Evolutionary conservation across 2,888 invertebrate species (phyloP).

Genomic region (Drosophila diplacantha): DNA sequence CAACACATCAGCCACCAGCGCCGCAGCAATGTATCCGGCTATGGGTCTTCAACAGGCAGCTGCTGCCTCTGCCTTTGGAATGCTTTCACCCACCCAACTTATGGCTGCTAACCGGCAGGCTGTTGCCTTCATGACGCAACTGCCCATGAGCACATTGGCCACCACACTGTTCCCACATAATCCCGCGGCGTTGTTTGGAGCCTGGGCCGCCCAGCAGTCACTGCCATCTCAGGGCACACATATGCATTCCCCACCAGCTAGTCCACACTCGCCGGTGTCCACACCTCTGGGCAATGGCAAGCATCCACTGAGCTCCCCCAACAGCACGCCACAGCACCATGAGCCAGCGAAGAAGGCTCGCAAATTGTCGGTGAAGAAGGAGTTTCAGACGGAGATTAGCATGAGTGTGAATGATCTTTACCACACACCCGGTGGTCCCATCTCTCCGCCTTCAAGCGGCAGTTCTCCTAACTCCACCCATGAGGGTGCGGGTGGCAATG

Average conservation of each 20-base stretch:
- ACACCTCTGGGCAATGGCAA: conserved; percentile 49
- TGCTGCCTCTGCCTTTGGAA: conserved; percentile 77
- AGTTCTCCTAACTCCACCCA: conserved; percentile 79
- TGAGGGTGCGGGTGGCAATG: conserved; percentile 38
- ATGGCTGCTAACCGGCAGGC: conserved; percentile 76
- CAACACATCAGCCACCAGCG: conserved; percentile 68
- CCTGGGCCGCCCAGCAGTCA: conserved; percentile 72
- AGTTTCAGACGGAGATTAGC: conserved; percentile 74
- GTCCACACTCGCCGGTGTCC: conserved; percentile 74
- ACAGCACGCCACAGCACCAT: conserved; percentile 56
- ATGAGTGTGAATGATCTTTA: conserved; percentile 74
- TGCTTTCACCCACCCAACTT: conserved; percentile 76
- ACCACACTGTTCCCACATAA: conserved; percentile 77
- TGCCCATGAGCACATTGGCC: conserved; percentile 76
- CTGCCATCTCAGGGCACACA: conserved; percentile 61
- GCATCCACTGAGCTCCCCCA: conserved; percentile 64
- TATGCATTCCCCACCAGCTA: conserved; percentile 75
- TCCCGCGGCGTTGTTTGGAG: conserved; percentile 75
- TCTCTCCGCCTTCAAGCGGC: conserved; percentile 80
- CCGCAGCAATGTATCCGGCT: conserved; percentile 67
- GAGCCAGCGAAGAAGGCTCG: conserved; percentile 73
- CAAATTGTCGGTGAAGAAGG: conserved; percentile 75
- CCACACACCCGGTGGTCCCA: conserved; percentile 75
- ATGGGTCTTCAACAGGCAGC: conserved; percentile 76
- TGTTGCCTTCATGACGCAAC: conserved; percentile 77